Base-by-base conservation (phyloP, 2,113 vertebrate genomes). In the Antigone vipio region DNA sequence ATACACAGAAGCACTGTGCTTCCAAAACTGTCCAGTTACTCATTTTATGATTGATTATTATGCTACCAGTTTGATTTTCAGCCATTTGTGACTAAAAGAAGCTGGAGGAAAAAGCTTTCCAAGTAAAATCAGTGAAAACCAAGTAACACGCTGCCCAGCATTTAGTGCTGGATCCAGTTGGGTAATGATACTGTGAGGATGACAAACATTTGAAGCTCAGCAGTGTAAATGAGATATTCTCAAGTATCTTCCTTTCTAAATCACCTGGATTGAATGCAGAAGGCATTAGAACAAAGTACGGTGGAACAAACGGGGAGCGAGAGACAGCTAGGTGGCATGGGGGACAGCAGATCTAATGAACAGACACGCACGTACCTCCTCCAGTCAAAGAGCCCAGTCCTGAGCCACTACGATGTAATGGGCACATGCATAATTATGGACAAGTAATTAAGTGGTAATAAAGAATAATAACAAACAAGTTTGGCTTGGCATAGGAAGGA, bases 341-440 rank as follows among this genome's bases (percentile, higher is more conserved):
- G 27, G 34, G 42, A 47, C 44, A 59, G 76, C 71, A 80, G 75
- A 24, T 10, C 3, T 1, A 12, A 29, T 1, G 8, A 14, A 14
- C 11, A 44, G 44, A 20, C 66, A 56, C 38, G 38, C 42, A 44
- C 14, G 12, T 13, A 27, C 58, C 55, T 86, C 72, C 59, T 84
- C 67, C 83, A 62, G 82, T 18, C 72, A 52, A 12, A 60, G 60
- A 73, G 50, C 63, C 38, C 75, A 4, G 16, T 18, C n/a, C 3
- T 3, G 35, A 94, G 58, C 78, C 74, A 40, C 55, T 52, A 11
- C 0, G 38, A 22, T 59, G 30, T 42, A 29, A 67, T 1, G 5
- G 79, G 9, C 45, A 2, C 0, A 11, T 3, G 9, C 20, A 1
- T 29, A 42, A 72, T 4, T 35, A 64, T 2, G 12, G n/a, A 34